Base-by-base conservation (phyloP, 2,888 invertebrate species). In the Dasypolia templi region DNA sequence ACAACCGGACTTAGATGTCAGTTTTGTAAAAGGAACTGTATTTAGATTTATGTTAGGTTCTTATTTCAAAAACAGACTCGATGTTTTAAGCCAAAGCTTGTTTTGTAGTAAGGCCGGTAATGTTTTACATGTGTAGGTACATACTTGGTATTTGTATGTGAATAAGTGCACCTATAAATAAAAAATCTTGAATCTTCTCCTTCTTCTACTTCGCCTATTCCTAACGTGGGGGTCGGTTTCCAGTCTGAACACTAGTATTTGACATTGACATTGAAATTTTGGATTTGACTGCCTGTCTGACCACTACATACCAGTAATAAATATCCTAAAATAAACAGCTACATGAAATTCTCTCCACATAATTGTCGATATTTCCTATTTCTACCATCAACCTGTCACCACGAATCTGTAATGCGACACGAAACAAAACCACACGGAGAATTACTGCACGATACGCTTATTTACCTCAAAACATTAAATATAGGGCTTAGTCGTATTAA, bases 371-470 rank as follows among this genome's bases (percentile, higher is more conserved):
- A 22, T 5, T 64, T 32, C n/a, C 46, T 32, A 63, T 66, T 29
- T 39, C 39, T 11, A 26, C 39, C n/a, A 61, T 72, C 46, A 64
- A 64, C 55, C 59, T 69, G 68, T 82, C 72, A 79, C 77, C 64
- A 64, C 68, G 63, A 35, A 59, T 66, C 73, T 58, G 72, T 68
- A 76, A 77, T 62, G 51, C 9, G 71, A 72, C 71, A 77, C 59
- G 67, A 53, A 67, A 67, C 79, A 56, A 69, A 77, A 84, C 77
- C 79, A 79, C 75, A 77, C 72, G 62, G 64, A 53, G 53, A 75
- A 81, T 83, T 78, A 78, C 46, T 32, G 14, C 49, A 73, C 67
- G 55, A 55, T 61, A 76, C 61, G 67, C 67, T 61, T 53, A 61
- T 67, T 75, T 75, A 67, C 53, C 32, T 32, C 11, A 39, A 75